These are phyloP conservation scores for Ctenopoma multispine DNA, from an alignment of 2,797 vertebrate genomes.

Conservation along the genomic window DNA sequence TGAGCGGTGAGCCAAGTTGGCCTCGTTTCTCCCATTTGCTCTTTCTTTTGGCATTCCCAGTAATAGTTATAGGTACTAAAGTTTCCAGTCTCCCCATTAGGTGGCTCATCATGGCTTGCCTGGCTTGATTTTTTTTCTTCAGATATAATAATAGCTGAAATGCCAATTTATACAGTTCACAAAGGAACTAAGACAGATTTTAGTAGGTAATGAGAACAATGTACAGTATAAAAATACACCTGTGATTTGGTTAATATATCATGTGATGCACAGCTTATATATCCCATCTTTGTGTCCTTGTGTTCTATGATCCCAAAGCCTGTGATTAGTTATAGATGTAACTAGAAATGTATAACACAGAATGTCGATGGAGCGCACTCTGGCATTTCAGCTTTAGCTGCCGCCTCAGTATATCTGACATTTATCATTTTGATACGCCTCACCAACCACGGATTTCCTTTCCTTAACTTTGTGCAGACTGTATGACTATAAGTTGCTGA, in stretches of 20 bases:
- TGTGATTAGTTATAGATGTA: not conserved
- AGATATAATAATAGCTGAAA: slow-evolving; percentile 35
- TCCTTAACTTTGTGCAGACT: not conserved
- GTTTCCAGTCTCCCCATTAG: slow-evolving; percentile 49
- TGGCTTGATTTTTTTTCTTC: slow-evolving; percentile 28
- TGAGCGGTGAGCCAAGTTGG: slow-evolving; percentile 59
- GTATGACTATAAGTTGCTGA: not conserved
- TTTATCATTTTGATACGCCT: slow-evolving; percentile 12
- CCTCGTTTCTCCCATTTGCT: slow-evolving; percentile 60
- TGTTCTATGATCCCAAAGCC: not conserved
- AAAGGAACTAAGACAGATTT: not conserved
- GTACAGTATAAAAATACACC: not conserved
- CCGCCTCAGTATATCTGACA: slow-evolving; percentile 6
- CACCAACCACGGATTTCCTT: slow-evolving; percentile 3
- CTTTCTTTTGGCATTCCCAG: slow-evolving; percentile 36
- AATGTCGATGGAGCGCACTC: not conserved
- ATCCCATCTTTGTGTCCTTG: not conserved
- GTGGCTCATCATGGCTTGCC: slow-evolving; percentile 39
- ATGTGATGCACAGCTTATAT: not conserved
- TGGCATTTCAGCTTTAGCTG: slow-evolving; percentile 11
- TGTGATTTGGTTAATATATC: not conserved
- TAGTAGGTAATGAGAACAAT: slow-evolving; percentile 5
- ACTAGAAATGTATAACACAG: not conserved
- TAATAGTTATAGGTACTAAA: slow-evolving; percentile 31
- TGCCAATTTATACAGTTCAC: slow-evolving; percentile 17